Conservation (phyloP, 1,140 invertebrate species). For the Mizuhopecten yessoensis region DNA sequence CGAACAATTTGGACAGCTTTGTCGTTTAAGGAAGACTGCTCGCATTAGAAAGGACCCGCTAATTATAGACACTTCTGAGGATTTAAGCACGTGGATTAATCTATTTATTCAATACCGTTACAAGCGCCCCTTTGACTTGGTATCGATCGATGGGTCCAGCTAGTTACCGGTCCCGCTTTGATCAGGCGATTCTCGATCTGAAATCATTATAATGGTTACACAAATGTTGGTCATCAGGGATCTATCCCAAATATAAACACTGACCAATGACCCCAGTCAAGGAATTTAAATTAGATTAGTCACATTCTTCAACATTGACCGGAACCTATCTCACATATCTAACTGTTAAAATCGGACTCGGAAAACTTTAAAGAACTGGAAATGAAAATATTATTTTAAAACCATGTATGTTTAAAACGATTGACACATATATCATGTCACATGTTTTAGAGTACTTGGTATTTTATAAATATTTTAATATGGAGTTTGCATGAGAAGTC, state of each 20-base stretch:
- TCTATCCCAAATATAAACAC: conserved; percentile 39
- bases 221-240: conserved; percentile 17
- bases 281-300: conserved; percentile 32
- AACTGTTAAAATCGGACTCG: neutral
- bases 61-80: conserved; percentile 19
- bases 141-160: conserved; percentile 5
- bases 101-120: conserved; percentile 34
- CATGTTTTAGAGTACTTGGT: conserved; percentile 19
- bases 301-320: conserved; percentile 16
- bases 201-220: neutral
- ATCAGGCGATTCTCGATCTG: neutral
- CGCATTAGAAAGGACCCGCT: conserved; percentile 20
- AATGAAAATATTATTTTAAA: conserved; percentile 23
- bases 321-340: conserved; percentile 37
- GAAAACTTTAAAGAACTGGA: conserved; percentile 4
- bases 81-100: neutral
- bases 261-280: conserved; percentile 37
- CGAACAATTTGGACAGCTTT: conserved; percentile 5
- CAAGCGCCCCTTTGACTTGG: neutral
- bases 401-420: neutral
- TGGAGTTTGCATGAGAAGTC: neutral
- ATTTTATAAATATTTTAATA: conserved; percentile 35
- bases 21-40: conserved; percentile 31
- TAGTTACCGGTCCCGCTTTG: neutral
- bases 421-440: neutral